Evolutionary conservation across 2,113 vertebrate genomes (phyloP), one percentile per base, ranked within the genome.

Genomic region (Pangasianodon hypophthalmus): DNA sequence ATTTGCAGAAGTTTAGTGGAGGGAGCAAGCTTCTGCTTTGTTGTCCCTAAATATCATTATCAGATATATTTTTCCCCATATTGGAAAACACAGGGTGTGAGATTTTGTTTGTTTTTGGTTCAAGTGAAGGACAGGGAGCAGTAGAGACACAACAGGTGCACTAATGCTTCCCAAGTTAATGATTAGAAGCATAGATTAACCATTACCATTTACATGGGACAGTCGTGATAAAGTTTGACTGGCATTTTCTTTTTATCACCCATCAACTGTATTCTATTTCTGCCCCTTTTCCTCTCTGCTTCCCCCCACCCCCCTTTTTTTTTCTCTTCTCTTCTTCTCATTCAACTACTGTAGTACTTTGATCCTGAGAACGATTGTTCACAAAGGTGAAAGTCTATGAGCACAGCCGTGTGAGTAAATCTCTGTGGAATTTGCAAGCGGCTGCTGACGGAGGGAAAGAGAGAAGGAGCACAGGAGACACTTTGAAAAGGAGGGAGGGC

Each of bases 371-470:
- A 86, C 71, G 37, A 84, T 89, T 89, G 58, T 41, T 85, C 67
- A 84, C 81, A 37, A 29, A 90, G 90, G 90, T 90, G 84, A 91
- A 81, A 91, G 88, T 91, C 58, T 86, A 71, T 37, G 60, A 79
- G 73, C 80, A 69, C 87, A 56, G 82, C 44, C 73, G 18, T 82
- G 87, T 89, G 88, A 92, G 80, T 91, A 91, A 91, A 56, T 84
- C 86, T 71, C 80, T 77, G 64, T 90, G 89, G 91, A 92, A 93
- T 93, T 90, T 87, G 62, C 73, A 89, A 85, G 91, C 82, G 71
- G 80, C 83, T 85, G 88, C n/a, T 79, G 83, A 88, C 37, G 6
- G 64, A 85, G 80, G 41, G 67, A 88, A 32, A 82, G 46, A 73
- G 87, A 86, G 71, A 79, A 67, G 60, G 60, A 69, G 73, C 82